Conservation (phyloP, 2,797 vertebrate genomes). For the Siniperca obscura region DNA sequence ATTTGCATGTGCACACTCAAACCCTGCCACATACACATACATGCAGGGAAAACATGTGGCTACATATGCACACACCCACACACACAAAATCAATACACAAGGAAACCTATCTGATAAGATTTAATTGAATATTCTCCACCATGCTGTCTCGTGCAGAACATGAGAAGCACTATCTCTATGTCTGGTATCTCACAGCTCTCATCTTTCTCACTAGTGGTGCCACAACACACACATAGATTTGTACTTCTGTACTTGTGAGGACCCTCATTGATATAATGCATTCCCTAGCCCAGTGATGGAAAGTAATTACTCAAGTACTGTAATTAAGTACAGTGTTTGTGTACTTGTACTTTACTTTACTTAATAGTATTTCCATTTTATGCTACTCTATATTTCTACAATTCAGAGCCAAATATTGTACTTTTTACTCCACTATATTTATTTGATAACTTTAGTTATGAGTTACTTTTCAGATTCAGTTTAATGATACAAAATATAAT, state of each 20-base stretch:
- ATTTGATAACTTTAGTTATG: no score
- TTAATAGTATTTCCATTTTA: no score
- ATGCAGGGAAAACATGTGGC: neutral
- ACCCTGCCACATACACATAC: neutral
- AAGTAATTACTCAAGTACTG: no score
- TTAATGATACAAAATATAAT: no score
- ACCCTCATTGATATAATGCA: neutral
- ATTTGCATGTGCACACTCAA: neutral
- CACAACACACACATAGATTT: neutral
- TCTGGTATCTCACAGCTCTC: slow-evolving; percentile 32
- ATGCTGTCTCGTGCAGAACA: slow-evolving; percentile 36
- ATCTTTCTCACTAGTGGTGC: slow-evolving; percentile 22
- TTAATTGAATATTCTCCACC: slow-evolving; percentile 58
- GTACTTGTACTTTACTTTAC: no score
- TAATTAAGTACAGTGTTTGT: no score
- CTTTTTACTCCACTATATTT: no score
- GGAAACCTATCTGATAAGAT: slow-evolving; percentile 49
- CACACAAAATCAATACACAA: neutral
- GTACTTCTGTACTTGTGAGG: neutral
- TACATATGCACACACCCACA: neutral
- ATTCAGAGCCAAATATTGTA: no score
- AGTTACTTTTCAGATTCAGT: no score
- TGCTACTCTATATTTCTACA: no score
- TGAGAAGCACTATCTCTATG: slow-evolving; percentile 32
- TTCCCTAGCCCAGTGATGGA: no score